These are phyloP conservation scores for Trogon surrucura DNA, from an alignment of 2,113 vertebrate species.

Conservation along the genomic window DNA sequence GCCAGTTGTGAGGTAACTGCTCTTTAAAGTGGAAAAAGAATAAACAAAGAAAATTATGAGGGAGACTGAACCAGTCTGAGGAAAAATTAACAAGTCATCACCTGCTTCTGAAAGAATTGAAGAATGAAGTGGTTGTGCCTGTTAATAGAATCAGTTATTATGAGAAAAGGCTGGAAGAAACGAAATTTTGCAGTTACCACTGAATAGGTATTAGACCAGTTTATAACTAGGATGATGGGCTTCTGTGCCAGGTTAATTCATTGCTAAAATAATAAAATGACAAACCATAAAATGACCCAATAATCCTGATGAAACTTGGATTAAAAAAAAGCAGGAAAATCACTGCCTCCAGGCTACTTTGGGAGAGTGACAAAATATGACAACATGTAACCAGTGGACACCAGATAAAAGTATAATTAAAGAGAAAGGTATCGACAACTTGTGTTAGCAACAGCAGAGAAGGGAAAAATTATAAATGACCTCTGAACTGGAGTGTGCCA, in stretches of 20 bases:
- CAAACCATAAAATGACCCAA: neutral
- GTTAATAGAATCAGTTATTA: neutral
- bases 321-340: neutral
- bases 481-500: neutral
- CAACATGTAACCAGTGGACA: neutral
- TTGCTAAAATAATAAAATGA: neutral
- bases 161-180: neutral
- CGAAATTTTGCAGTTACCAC: neutral
- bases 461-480: neutral
- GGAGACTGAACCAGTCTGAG: neutral
- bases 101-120: neutral
- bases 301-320: neutral
- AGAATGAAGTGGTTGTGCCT: neutral
- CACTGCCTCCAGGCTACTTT: neutral
- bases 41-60: neutral
- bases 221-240: neutral
- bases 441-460: neutral
- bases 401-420: neutral
- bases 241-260: neutral
- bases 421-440: neutral
- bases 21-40: neutral
- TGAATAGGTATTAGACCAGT: neutral
- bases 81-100: neutral
- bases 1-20: neutral
- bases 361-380: neutral